Evolutionary conservation across 1,140 invertebrate species (phyloP).

Genomic region (Formica exsecta): DNA sequence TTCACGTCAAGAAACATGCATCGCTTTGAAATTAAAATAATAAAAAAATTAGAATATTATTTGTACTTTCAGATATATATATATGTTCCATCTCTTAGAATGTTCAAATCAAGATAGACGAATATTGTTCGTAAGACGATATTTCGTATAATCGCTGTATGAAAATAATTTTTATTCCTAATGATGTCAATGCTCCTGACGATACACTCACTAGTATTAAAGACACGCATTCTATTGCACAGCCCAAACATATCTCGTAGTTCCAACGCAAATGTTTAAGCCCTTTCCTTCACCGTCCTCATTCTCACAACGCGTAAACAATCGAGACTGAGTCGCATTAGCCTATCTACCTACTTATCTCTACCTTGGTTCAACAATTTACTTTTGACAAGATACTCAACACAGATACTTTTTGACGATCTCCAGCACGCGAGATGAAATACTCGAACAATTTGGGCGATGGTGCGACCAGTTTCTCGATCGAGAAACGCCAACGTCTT

Average conservation of each 20-base stretch:
- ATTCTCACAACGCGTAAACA: not conserved
- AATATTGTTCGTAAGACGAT: not conserved
- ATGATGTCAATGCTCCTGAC: not conserved
- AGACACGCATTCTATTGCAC: constrained; percentile 11
- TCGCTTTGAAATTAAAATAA: constrained; percentile 1
- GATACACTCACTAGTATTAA: not conserved
- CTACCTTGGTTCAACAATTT: not conserved
- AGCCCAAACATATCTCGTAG: not conserved
- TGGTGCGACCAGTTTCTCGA: not conserved
- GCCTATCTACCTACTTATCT: not conserved
- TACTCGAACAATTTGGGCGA: constrained; percentile 1
- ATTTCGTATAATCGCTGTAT: constrained; percentile 14
- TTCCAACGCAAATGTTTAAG: constrained; percentile 35
- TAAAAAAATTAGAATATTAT: constrained; percentile 9
- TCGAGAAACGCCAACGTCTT: constrained; percentile 54
- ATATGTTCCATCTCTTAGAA: not conserved
- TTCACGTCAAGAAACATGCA: not conserved
- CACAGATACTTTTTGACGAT: not conserved
- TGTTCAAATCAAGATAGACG: constrained; percentile 20
- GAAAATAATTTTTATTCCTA: constrained; percentile 38
- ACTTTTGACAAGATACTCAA: not conserved
- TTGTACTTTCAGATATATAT: constrained; percentile 16
- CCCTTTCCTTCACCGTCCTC: not conserved
- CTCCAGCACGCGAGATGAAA: not conserved
- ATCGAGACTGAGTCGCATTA: constrained; percentile 30